Base-by-base conservation (phyloP, 2,113 vertebrate species). In the Neofelis nebulosa region DNA sequence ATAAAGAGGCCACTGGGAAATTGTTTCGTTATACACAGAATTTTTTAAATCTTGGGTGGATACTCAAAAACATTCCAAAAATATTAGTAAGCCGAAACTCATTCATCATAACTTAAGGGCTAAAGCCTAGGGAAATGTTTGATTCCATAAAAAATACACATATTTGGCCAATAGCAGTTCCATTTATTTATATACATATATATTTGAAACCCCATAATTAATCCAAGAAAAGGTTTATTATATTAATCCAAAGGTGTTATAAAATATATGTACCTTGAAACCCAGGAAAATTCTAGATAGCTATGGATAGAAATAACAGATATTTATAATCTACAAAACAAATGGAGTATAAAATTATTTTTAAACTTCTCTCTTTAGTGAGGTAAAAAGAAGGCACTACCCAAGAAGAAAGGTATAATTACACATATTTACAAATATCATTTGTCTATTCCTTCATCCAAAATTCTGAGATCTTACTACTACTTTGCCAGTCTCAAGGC, bases 41-140 rank as follows among this genome's bases (percentile, higher is more conserved):
- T 71, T 93, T 92, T 89, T 83, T 65, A 94, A 91, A 65, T 81
- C 16, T 78, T 73, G 86, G 95, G 89, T 83, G 82, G 93, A 83
- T 96, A 82, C 86, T 84, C 48, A 81, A 82, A 94, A 96, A 91
- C 66, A 97, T 95, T 92, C 89, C 93, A 88, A 95, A 91, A 88
- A 29, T 38, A 95, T 92, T 92, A 95, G 85, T 79, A 97, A 95
- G 93, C 19, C 79, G 74, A 83, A 84, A 89, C 13, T 90, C 45
- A 88, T 63, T 85, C 73, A 57, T 83, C 36, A 68, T 68, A 97
- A 93, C 48, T 81, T 91, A 15, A 76, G 89, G 45, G 33, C 50
- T 91, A 25, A 87, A 19, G 23, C 3, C 3, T 65, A 31, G n/a
- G 57, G 50, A 95, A 93, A 89, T 68, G 25, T 48, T 76, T 96